A percentile compares a stretch with the other conserved stretches of the same genome.
Evolutionary conservation across 2,888 invertebrate genomes (phyloP).

Genomic region (Melikaiella ostensackeni): DNA sequence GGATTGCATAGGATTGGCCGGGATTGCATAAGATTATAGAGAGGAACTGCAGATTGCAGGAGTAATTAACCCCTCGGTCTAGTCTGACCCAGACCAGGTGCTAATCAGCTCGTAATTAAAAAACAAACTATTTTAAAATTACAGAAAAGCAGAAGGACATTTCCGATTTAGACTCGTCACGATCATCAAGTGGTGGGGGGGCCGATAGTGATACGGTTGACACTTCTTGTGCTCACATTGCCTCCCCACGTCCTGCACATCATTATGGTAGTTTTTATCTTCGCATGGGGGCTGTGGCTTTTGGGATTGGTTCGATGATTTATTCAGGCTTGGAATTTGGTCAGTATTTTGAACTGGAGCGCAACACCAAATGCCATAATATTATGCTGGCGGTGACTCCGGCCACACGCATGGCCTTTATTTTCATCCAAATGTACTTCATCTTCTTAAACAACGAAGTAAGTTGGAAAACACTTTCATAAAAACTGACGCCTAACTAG

Average conservation of each 20-base stretch:
- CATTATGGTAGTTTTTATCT: conserved; percentile 96
- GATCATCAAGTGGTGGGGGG: conserved; percentile 73
- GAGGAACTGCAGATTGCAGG: too few relatives aligned
- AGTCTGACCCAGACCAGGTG: too few relatives aligned
- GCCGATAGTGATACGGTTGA: conserved; percentile 73
- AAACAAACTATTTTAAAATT: background rate
- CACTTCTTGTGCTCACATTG: conserved; percentile 69
- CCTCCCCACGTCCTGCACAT: conserved; percentile 80
- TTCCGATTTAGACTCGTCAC: conserved; percentile 74
- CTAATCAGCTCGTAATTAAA: background rate
- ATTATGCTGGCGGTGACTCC: conserved; percentile 93
- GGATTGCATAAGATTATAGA: too few relatives aligned
- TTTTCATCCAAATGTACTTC: conserved; percentile 98
- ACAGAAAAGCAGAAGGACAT: conserved; percentile 73
- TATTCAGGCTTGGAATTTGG: conserved; percentile 97
- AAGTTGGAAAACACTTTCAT: conserved; percentile 52
- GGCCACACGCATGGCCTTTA: conserved; percentile 95
- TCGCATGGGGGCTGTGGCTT: conserved; percentile 95
- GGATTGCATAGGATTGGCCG: too few relatives aligned
- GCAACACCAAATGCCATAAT: conserved; percentile 94
- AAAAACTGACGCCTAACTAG: background rate
- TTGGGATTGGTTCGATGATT: conserved; percentile 98
- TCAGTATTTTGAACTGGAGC: conserved; percentile 94
- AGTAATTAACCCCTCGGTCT: too few relatives aligned
- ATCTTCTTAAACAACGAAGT: conserved; percentile 98